Percentiles rank a stretch among this genome's conserved stretches.
These are phyloP conservation scores for Diplodus sargus DNA, from an alignment of 2,797 vertebrate genomes.

Conservation along the genomic window DNA sequence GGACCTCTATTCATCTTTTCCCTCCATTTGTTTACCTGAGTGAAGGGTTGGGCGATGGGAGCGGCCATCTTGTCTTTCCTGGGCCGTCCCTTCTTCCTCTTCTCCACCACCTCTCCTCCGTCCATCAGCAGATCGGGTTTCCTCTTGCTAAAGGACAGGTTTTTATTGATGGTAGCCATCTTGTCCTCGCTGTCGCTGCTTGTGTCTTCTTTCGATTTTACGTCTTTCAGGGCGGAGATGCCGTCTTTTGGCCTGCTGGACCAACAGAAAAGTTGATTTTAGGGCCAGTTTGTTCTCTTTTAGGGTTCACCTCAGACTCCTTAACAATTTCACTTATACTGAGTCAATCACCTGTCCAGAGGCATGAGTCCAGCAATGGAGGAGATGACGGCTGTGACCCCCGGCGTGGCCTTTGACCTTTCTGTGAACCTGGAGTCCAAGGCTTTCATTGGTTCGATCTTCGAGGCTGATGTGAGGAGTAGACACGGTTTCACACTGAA, in stretches of 20 bases:
- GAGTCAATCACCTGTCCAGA: conserved; percentile 87
- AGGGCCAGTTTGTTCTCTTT: neutral
- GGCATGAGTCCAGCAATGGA: conserved; percentile 84
- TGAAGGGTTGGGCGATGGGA: conserved; percentile 84
- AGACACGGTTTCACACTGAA: conserved; percentile 80
- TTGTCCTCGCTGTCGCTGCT: conserved; percentile 99
- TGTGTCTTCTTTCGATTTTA: conserved; percentile 91
- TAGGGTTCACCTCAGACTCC: neutral
- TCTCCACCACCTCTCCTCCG: conserved; percentile 91
- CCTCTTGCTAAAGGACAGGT: conserved; percentile 88
- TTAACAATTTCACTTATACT: neutral
- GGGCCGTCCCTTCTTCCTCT: conserved; percentile 96
- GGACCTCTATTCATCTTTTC: neutral
- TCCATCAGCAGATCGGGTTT: conserved; percentile 90
- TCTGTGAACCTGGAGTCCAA: conserved; percentile 98
- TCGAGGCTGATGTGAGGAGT: conserved; percentile 85
- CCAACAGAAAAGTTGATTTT: accelerated
- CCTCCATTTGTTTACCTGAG: conserved; percentile 76
- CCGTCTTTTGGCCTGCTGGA: conserved; percentile 88
- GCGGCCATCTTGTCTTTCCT: conserved; percentile 93
- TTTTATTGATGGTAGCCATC: conserved; percentile 89
- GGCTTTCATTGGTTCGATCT: conserved; percentile 98
- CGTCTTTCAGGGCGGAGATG: conserved; percentile 85
- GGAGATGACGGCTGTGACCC: conserved; percentile 84
- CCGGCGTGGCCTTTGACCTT: conserved; percentile 95